These are phyloP conservation scores for Chlorops oryzae DNA, from an alignment of 1,140 invertebrate species.

Conservation along the genomic window DNA sequence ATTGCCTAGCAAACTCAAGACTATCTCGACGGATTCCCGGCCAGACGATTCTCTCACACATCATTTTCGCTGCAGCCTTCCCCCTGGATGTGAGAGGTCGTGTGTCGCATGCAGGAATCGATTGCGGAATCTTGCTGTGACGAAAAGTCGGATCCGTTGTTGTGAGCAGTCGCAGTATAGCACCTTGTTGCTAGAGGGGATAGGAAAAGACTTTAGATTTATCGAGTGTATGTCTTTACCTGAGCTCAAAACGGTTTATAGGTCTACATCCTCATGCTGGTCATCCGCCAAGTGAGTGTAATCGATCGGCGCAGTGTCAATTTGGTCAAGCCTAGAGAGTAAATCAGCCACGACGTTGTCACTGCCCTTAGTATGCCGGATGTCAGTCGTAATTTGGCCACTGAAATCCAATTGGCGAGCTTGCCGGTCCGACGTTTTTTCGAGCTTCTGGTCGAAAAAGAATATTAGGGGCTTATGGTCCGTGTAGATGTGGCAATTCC, in stretches of 20 bases:
- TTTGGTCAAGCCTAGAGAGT: conserved; percentile 24
- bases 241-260: not conserved
- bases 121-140: not conserved
- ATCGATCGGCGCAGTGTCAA: not conserved
- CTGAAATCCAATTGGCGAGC: conserved; percentile 42
- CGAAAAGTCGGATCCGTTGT: no score
- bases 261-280: not conserved
- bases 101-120: not conserved
- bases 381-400: conserved; percentile 40
- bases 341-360: conserved; percentile 39
- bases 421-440: conserved; percentile 17
- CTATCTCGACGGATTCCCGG: no score
- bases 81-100: not conserved
- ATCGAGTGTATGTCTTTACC: not conserved
- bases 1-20: no score
- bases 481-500: conserved; percentile 39
- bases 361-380: conserved; percentile 34
- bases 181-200: not conserved
- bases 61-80: no score
- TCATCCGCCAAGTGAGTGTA: not conserved
- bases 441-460: conserved; percentile 18
- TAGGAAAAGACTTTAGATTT: not conserved
- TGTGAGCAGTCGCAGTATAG: not conserved
- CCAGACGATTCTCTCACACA: no score
- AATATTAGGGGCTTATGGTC: conserved; percentile 47